phyloP scores from a whole-genome alignment of 2,113 vertebrate genomes.

The Regulus satrapa region DNA sequence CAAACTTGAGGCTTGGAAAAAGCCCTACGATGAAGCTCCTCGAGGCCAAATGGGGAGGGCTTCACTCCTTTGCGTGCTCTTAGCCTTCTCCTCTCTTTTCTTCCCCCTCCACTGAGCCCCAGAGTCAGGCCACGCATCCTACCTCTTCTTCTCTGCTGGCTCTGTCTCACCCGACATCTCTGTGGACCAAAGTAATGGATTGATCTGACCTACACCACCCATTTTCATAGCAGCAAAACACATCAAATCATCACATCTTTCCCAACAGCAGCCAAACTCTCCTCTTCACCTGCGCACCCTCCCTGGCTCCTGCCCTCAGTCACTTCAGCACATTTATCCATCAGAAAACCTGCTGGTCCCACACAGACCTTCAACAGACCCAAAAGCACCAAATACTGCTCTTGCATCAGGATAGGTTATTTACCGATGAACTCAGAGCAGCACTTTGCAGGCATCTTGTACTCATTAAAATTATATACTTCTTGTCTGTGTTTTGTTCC shows the following conservation, averaged over 20 bases:
- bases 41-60: rapidly evolving
- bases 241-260: background rate
- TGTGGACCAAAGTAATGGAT: background rate
- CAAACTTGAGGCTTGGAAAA: background rate
- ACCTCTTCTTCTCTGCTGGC: background rate
- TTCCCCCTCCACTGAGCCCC: background rate
- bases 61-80: background rate
- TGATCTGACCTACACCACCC: background rate
- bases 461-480: conserved; percentile 40
- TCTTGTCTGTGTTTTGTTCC: conserved; percentile 23
- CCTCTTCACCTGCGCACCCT: background rate
- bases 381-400: background rate
- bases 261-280: background rate
- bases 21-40: background rate
- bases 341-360: background rate
- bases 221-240: background rate
- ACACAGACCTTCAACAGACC: rapidly evolving
- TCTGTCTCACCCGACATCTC: background rate
- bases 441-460: conserved; percentile 9
- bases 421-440: background rate
- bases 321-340: background rate
- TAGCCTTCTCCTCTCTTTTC: background rate
- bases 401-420: background rate
- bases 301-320: background rate
- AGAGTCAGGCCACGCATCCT: background rate